Conservation (phyloP, 2,113 vertebrate species). For the Verasper variegatus region DNA sequence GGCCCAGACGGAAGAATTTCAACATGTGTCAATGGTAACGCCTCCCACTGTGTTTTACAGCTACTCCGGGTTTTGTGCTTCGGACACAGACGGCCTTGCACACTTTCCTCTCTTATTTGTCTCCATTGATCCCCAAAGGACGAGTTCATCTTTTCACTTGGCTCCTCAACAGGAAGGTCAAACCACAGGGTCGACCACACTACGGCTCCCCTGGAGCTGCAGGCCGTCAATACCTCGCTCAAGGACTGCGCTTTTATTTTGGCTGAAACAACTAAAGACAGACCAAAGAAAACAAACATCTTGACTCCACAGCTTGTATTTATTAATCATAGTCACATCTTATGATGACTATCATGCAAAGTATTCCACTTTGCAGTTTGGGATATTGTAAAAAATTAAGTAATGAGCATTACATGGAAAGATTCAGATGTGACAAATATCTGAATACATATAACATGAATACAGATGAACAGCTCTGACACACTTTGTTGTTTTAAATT, state of each 20-base stretch:
- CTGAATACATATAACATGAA: too few species aligned
- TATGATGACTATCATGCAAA: not conserved
- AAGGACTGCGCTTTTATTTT: conserved; percentile 41
- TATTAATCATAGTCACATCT: not conserved
- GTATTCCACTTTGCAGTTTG: too few species aligned
- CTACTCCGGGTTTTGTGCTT: conserved; percentile 47
- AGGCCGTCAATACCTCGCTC: conserved; percentile 28
- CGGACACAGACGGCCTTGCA: conserved; percentile 42
- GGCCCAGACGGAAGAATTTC: conserved; percentile 15
- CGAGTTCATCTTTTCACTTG: conserved; percentile 49
- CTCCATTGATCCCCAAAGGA: conserved; percentile 61
- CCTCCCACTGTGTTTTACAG: conserved; percentile 34
- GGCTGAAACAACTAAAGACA: not conserved
- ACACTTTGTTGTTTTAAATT: too few species aligned
- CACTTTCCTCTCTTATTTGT: conserved; percentile 41
- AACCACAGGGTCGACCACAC: conserved; percentile 44
- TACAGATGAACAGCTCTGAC: too few species aligned
- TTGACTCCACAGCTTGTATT: not conserved
- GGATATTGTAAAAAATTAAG: too few species aligned
- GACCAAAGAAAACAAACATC: not conserved
- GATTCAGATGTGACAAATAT: not conserved
- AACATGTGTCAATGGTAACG: conserved; percentile 34
- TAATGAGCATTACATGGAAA: not conserved
- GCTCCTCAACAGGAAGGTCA: conserved; percentile 61
- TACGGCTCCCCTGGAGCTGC: conserved; percentile 48